phyloP scores from a whole-genome alignment of 2,113 vertebrate species.

The Otus sunia region DNA sequence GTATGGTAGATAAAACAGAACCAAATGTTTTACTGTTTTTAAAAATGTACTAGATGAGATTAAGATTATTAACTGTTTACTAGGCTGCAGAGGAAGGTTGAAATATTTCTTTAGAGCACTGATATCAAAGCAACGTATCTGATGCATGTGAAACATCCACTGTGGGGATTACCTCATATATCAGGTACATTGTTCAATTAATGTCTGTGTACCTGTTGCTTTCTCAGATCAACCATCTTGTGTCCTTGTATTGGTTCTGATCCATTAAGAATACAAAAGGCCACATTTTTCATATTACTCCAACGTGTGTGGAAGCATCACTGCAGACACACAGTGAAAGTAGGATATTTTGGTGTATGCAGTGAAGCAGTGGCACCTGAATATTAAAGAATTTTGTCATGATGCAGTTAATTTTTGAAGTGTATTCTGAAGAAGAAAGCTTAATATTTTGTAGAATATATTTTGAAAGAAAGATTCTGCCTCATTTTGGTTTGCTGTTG shows the following conservation, averaged over 20 bases:
- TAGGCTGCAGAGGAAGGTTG: background rate
- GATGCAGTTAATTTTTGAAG: constrained; percentile 2
- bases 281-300: background rate
- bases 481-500: background rate
- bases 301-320: background rate
- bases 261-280: constrained; percentile 9
- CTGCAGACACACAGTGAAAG: background rate
- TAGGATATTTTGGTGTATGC: background rate
- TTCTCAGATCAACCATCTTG: background rate
- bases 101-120: background rate
- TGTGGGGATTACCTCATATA: background rate
- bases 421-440: background rate
- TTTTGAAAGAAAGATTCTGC: constrained; percentile 10
- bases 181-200: background rate
- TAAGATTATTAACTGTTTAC: background rate
- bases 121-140: background rate
- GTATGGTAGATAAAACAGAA: background rate
- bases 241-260: background rate
- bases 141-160: background rate
- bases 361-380: background rate
- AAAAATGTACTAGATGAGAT: background rate
- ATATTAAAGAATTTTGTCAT: background rate
- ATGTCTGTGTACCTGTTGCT: background rate
- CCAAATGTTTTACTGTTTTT: background rate
- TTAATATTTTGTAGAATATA: background rate